Conservation (phyloP, 2,113 vertebrate species). For the Athene noctua region DNA sequence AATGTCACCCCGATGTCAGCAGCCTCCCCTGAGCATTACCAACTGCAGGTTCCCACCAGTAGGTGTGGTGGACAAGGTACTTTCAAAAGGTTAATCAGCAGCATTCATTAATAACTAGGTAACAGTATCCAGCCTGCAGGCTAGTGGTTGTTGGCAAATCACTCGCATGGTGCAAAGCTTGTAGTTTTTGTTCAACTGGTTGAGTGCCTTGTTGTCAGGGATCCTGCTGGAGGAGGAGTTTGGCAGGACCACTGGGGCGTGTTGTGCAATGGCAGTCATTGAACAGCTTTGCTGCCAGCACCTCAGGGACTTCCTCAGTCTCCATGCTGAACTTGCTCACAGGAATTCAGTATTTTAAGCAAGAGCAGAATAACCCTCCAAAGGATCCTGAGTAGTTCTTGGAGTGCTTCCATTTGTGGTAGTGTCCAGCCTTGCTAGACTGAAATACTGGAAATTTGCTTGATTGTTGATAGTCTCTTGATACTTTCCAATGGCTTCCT, state of each 20-base stretch:
- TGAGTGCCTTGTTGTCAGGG: conserved; percentile 22
- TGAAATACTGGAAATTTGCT: not conserved
- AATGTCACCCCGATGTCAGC: not conserved
- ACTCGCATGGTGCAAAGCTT: not conserved
- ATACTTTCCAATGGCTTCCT: not conserved
- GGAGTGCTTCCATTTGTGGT: not conserved
- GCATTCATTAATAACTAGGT: conserved; percentile 57
- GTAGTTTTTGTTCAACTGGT: conserved; percentile 48
- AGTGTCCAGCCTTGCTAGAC: not conserved
- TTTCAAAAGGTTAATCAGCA: conserved; percentile 58
- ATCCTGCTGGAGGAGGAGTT: conserved; percentile 20
- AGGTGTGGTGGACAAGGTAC: conserved; percentile 54
- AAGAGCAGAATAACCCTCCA: not conserved
- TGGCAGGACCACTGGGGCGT: not conserved
- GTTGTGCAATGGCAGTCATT: not conserved
- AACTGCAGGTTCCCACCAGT: conserved; percentile 35
- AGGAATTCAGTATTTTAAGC: not conserved
- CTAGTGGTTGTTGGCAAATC: conserved; percentile 32
- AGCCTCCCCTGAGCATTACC: not conserved
- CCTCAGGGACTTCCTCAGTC: not conserved
- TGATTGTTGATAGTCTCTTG: not conserved
- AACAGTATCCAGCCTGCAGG: conserved; percentile 51
- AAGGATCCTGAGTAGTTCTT: not conserved
- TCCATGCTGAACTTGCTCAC: not conserved
- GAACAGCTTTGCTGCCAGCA: not conserved